These are phyloP conservation scores for Salvelinus sp. DNA, from an alignment of 2,113 vertebrate genomes.

Conservation along the genomic window DNA sequence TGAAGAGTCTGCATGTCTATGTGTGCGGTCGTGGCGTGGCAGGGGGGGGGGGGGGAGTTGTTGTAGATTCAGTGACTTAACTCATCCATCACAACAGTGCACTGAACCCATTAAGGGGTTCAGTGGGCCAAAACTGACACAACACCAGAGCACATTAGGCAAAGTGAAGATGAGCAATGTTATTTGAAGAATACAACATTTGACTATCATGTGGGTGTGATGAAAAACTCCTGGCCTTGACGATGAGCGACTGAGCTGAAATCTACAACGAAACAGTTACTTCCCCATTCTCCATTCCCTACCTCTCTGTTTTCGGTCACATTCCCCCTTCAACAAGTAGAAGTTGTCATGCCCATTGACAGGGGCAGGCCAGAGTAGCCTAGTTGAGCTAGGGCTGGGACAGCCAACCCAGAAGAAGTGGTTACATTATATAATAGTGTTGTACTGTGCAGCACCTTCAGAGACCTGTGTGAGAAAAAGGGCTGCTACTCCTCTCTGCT, in stretches of 20 bases:
- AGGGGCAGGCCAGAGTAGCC: slow-evolving; percentile 14
- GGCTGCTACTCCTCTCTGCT: slow-evolving; percentile 39
- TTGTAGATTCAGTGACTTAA: not conserved
- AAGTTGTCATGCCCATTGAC: slow-evolving; percentile 7
- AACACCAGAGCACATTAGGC: too few species aligned
- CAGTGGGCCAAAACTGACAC: too few species aligned
- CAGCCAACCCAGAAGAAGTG: slow-evolving; percentile 13
- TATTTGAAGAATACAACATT: slow-evolving; percentile 11
- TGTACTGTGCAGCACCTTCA: slow-evolving; percentile 51
- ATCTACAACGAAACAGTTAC: slow-evolving; percentile 5
- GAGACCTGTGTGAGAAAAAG: slow-evolving; percentile 71
- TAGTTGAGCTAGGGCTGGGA: not conserved
- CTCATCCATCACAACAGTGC: not conserved
- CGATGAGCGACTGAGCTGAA: not conserved
- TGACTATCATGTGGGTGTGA: too few species aligned
- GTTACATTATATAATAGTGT: slow-evolving; percentile 54
- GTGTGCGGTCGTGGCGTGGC: not conserved
- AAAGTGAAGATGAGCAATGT: not conserved
- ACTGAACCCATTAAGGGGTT: slow-evolving; percentile 1
- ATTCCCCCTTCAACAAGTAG: not conserved
- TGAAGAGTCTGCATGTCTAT: not conserved
- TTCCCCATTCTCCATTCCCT: not conserved
- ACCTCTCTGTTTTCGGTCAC: not conserved
- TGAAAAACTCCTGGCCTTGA: not conserved
- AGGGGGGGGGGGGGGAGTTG: not conserved